Evolutionary conservation across 2,797 vertebrate species (phyloP).

Genomic region (Pempheris klunzingeri): DNA sequence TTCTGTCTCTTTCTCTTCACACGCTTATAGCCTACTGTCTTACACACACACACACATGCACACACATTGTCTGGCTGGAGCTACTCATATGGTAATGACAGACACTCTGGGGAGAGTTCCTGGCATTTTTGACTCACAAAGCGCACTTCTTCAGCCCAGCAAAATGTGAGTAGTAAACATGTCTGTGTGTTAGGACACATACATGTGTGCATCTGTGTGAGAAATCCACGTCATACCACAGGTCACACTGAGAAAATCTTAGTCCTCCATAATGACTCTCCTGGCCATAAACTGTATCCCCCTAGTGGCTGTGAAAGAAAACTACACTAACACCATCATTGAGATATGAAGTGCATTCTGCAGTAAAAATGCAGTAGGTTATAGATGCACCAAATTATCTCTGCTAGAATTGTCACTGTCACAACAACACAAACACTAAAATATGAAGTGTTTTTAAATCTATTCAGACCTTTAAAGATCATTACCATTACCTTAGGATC

Average conservation of each 20-base stretch:
- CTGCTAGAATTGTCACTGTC: too few species aligned
- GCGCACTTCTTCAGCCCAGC: slow-evolving; percentile 31
- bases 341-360: not conserved
- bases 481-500: not conserved
- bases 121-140: slow-evolving; percentile 54
- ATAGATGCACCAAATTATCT: not conserved
- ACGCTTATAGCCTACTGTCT: not conserved
- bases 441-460: not conserved
- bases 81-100: slow-evolving; percentile 61
- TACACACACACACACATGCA: not conserved
- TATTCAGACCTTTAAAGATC: not conserved
- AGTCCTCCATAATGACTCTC: not conserved
- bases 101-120: slow-evolving; percentile 52
- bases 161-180: slow-evolving; percentile 46
- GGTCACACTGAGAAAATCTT: slow-evolving; percentile 14
- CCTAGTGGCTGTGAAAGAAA: slow-evolving; percentile 73
- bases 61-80: slow-evolving; percentile 42
- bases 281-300: slow-evolving; percentile 62
- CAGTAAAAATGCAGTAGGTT: slow-evolving; percentile 13
- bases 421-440: slow-evolving; percentile 4
- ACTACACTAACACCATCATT: slow-evolving; percentile 54
- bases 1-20: slow-evolving; percentile 28
- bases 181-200: not conserved
- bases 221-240: slow-evolving; percentile 8
- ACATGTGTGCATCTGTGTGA: not conserved